These are phyloP conservation scores for Leptinotarsa undecemlineata DNA, from an alignment of 1,140 invertebrate genomes.

Conservation along the genomic window DNA sequence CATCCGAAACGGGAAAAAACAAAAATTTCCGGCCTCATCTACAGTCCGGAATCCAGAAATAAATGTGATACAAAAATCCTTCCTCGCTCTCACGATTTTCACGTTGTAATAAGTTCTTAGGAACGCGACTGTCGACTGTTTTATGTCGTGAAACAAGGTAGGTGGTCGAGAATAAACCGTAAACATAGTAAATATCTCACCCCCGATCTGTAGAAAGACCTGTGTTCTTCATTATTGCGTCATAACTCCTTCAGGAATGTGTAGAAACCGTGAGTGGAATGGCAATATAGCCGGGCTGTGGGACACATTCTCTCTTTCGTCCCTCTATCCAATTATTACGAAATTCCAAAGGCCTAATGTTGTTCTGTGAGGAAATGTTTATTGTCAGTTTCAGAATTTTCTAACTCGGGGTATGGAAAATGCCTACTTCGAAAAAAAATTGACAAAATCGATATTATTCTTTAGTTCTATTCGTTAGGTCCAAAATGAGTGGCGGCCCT, in stretches of 20 bases:
- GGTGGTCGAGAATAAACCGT: slow-evolving; percentile 40
- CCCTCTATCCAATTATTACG: slow-evolving; percentile 27
- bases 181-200: slow-evolving; percentile 36
- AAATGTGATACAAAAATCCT: slow-evolving; percentile 11
- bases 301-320: slow-evolving; percentile 24
- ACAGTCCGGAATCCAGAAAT: background rate
- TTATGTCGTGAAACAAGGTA: slow-evolving; percentile 38
- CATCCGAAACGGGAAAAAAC: background rate
- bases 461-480: no score
- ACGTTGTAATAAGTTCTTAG: slow-evolving; percentile 9
- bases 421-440: no score
- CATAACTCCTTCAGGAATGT: slow-evolving; percentile 47
- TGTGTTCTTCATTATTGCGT: slow-evolving; percentile 48
- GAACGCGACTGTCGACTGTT: slow-evolving; percentile 30
- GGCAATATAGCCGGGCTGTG: slow-evolving; percentile 32
- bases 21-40: background rate
- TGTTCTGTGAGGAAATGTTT: slow-evolving; percentile 20
- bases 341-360: slow-evolving; percentile 27
- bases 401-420: background rate
- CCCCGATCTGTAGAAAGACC: slow-evolving; percentile 37
- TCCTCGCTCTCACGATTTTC: background rate
- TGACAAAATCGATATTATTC: no score
- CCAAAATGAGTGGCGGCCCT: no score
- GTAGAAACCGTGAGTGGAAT: slow-evolving; percentile 43
- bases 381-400: background rate